Conservation (phyloP, 30 jellyfish, hydroid and myxozoan species). For the Chrysaora quinquecirrha region DNA sequence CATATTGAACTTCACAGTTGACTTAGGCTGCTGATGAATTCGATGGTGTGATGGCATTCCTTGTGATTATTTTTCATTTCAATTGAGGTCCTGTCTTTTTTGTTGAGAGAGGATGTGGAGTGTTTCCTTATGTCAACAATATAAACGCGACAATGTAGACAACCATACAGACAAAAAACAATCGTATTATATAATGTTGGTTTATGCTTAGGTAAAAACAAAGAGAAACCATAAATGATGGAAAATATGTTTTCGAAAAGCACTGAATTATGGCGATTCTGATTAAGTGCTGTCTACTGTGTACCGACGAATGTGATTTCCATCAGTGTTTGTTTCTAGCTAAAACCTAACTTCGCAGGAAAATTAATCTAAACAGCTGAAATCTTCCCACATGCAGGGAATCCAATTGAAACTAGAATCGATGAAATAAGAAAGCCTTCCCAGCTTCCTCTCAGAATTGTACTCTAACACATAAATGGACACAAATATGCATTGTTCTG, state of each 20-base stretch:
- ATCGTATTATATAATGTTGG: not conserved
- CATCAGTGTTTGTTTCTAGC: too few species aligned
- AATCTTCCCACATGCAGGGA: too few species aligned
- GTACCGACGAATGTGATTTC: too few species aligned
- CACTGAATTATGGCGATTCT: too few species aligned
- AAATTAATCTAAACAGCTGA: too few species aligned
- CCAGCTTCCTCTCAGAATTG: too few species aligned
- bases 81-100: not conserved
- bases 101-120: conserved; percentile 23
- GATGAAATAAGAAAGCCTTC: not conserved
- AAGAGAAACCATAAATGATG: too few species aligned
- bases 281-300: too few species aligned
- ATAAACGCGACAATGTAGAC: not conserved
- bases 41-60: not conserved
- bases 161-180: not conserved
- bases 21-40: not conserved
- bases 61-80: not conserved
- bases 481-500: conserved; percentile 1
- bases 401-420: too few species aligned
- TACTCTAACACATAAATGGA: not conserved
- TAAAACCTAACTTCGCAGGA: too few species aligned
- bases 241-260: too few species aligned
- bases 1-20: too few species aligned
- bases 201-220: not conserved
- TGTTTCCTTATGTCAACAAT: conserved; percentile 3